Evolutionary conservation across 2,113 vertebrate species (phyloP), one percentile per base, ranked within the genome.

Genomic region (Drymodes brunneopygia): DNA sequence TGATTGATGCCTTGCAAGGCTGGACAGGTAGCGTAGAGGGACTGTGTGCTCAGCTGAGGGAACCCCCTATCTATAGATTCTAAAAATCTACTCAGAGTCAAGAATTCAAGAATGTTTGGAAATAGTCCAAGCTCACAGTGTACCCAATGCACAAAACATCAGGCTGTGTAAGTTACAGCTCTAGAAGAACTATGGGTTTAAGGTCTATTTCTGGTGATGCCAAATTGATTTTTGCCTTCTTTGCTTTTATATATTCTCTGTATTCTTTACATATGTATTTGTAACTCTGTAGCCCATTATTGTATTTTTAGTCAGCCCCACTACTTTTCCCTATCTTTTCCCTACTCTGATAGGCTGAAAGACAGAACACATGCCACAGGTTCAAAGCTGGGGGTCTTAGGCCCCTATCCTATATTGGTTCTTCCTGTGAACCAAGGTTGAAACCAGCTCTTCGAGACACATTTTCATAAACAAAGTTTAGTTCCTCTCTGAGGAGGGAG

Each of bases 51-150:
- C 15, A 42, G 9, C 23, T 86, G 31, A 61, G 50, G 20, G 7
- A 71, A 86, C 33, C 17, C 6, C 1, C 0, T 33, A 12, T 57
- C 35, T 79, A 0, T 57, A 56, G 24, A 61, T 50, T 75, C 31
- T 36, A 65, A 83, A 82, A 88, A 22, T 69, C 21, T 60, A 8
- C n/a, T 33, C 13, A 42, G 19, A 60, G 20, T 45, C 25, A 75
- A 28, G 11, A 71, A 44, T 3, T 81, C 36, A 28, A 44, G 9
- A 69, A 44, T 15, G 10, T 4, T 77, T 66, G n/a, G n/a, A 69
- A 31, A 72, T 80, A 80, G 6, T 86, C 33, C 23, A 18, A 75
- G 31, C 25, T 91, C 31, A 61, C 28, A 28, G n/a, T 57, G 2
- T 61, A 45, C 64, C 31, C 45, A 3, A 2, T 29, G 28, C 17